Percentiles rank a stretch among this genome's conserved stretches.
Conservation (phyloP, 2,888 invertebrate genomes). For the Dascillus cervinus region DNA sequence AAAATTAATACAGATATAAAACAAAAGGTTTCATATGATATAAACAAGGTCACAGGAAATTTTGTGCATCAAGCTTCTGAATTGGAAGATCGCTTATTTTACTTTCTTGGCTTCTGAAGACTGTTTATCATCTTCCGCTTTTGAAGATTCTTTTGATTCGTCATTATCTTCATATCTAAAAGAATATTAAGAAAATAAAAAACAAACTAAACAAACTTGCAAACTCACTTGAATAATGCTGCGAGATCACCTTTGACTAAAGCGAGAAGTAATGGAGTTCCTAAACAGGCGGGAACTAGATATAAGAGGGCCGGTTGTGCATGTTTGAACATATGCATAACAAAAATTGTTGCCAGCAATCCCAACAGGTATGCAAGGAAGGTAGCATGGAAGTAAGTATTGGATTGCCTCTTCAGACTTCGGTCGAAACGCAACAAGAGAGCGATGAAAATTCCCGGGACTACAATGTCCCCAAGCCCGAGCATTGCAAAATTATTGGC, state of each 20-base stretch:
- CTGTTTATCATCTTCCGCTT: conserved; percentile 34
- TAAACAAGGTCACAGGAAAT: no score
- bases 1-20: no score
- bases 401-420: conserved; percentile 72
- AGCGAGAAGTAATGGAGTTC: conserved; percentile 82
- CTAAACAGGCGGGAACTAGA: conserved; percentile 92
- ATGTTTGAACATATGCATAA: conserved; percentile 98
- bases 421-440: conserved; percentile 91
- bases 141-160: conserved; percentile 40
- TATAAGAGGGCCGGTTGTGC: conserved; percentile 97
- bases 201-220: conserved; percentile 1
- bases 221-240: conserved; percentile 78
- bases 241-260: conserved; percentile 83
- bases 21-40: no score
- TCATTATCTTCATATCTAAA: conserved; percentile 66
- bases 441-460: conserved; percentile 99
- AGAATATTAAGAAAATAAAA: conserved; percentile 1
- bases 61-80: no score
- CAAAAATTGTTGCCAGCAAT: conserved; percentile 85
- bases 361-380: conserved; percentile 92
- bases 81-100: conserved; percentile 22
- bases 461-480: conserved; percentile 97
- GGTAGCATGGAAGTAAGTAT: conserved; percentile 84
- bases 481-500: conserved; percentile 97
- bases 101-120: conserved; percentile 39